phyloP scores from a whole-genome alignment of 2,888 invertebrate species.

The Heliconius aoede region DNA sequence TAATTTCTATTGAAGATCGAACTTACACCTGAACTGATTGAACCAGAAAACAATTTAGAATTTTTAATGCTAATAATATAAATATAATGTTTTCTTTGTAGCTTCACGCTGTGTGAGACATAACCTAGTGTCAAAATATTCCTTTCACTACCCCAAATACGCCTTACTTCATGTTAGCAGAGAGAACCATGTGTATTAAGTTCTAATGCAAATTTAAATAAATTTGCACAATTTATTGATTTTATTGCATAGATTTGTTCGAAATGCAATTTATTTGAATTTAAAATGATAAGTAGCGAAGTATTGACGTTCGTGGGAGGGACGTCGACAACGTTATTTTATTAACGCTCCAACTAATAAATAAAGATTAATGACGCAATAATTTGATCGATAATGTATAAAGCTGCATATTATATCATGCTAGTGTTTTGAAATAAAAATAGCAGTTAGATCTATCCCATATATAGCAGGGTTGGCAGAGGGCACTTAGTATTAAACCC shows the following conservation, averaged over 20 bases:
- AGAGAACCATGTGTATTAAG: too few species aligned
- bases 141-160: too few species aligned
- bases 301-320: conserved; percentile 20
- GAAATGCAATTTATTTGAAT: background rate
- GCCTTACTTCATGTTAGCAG: too few species aligned
- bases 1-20: too few species aligned
- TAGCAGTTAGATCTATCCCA: background rate
- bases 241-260: conserved; percentile 6
- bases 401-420: background rate
- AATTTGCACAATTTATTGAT: background rate
- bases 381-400: conserved; percentile 12
- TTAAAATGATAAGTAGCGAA: conserved; percentile 25
- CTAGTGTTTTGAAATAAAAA: background rate
- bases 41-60: too few species aligned
- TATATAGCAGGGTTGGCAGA: too few species aligned
- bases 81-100: too few species aligned
- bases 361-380: conserved; percentile 24
- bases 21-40: too few species aligned
- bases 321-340: conserved; percentile 13
- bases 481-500: too few species aligned
- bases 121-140: too few species aligned
- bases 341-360: conserved; percentile 15
- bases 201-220: background rate
- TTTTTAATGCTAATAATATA: too few species aligned
- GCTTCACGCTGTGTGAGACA: too few species aligned